These are phyloP conservation scores for Yponomeuta malinellus DNA, from an alignment of 2,888 invertebrate species.

Conservation along the genomic window DNA sequence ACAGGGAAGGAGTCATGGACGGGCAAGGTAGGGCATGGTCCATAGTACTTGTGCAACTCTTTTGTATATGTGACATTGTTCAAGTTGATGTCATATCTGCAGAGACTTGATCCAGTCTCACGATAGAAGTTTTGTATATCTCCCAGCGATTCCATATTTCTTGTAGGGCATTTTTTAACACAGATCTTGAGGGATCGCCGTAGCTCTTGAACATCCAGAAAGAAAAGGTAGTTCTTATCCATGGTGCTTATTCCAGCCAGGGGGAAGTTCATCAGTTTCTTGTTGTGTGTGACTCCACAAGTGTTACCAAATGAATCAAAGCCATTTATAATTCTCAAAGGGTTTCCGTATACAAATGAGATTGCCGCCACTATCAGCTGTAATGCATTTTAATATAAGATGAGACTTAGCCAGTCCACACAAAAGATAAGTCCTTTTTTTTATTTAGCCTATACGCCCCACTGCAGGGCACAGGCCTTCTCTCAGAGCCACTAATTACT, in stretches of 20 bases:
- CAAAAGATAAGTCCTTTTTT: too few species aligned
- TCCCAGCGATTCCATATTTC: slow-evolving; percentile 74
- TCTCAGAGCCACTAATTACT: too few species aligned
- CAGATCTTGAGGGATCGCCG: slow-evolving; percentile 89
- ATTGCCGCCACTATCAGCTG: slow-evolving; percentile 90
- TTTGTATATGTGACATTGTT: slow-evolving; percentile 62
- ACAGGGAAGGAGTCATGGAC: slow-evolving; percentile 86
- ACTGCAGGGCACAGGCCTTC: too few species aligned
- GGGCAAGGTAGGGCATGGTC: slow-evolving; percentile 88
- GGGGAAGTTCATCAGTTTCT: slow-evolving; percentile 81
- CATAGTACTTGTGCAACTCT: slow-evolving; percentile 68
- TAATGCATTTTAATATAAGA: not conserved
- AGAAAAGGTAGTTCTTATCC: slow-evolving; percentile 87
- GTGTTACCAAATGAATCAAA: slow-evolving; percentile 97
- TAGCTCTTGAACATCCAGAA: slow-evolving; percentile 86
- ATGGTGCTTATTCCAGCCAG: slow-evolving; percentile 88
- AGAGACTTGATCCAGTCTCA: slow-evolving; percentile 84
- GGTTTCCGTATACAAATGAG: slow-evolving; percentile 92
- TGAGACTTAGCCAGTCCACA: not conserved
- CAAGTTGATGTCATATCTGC: slow-evolving; percentile 82
- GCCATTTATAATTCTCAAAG: slow-evolving; percentile 89
- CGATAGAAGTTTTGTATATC: slow-evolving; percentile 85
- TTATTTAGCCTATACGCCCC: too few species aligned
- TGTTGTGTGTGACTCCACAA: slow-evolving; percentile 89
- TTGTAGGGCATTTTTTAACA: slow-evolving; percentile 89